Evolutionary conservation across 2,113 vertebrate species (phyloP).

Genomic region (Notiomystis cincta): DNA sequence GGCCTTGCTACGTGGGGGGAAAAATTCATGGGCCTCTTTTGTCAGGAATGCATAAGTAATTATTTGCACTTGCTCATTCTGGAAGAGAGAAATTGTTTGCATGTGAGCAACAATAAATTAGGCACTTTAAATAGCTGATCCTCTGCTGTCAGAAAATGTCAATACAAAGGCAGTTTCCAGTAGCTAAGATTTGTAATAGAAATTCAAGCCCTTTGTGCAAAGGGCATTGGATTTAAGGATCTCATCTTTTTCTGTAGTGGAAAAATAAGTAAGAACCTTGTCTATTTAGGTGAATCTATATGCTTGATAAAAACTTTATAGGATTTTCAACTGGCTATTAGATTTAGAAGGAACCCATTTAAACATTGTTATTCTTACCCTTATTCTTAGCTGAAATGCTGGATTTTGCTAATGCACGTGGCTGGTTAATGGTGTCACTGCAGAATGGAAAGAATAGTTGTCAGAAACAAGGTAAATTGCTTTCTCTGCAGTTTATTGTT

Average conservation of each 20-base stretch:
- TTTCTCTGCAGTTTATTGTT: conserved; percentile 12
- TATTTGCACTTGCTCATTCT: conserved; percentile 32
- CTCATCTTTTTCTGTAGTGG: neutral
- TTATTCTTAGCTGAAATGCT: neutral
- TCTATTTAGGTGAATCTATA: neutral
- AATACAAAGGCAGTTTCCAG: conserved; percentile 3
- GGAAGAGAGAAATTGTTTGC: conserved; percentile 22
- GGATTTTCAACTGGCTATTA: conserved; percentile 17
- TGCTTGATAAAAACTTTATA: neutral
- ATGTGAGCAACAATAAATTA: neutral
- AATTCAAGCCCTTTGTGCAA: neutral
- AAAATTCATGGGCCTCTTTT: neutral
- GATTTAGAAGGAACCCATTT: conserved; percentile 5
- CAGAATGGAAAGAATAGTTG: neutral
- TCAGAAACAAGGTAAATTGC: neutral
- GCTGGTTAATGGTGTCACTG: neutral
- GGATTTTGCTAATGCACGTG: neutral
- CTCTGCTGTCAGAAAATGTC: neutral
- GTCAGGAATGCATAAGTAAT: conserved; percentile 32
- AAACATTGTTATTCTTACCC: neutral
- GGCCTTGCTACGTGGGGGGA: neutral
- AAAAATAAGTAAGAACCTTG: neutral
- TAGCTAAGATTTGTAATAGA: neutral
- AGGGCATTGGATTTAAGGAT: neutral
- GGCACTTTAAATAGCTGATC: neutral